Base-by-base conservation (phyloP, 2,888 invertebrate genomes). In the Imbricaverruca yamaguchii region DNA sequence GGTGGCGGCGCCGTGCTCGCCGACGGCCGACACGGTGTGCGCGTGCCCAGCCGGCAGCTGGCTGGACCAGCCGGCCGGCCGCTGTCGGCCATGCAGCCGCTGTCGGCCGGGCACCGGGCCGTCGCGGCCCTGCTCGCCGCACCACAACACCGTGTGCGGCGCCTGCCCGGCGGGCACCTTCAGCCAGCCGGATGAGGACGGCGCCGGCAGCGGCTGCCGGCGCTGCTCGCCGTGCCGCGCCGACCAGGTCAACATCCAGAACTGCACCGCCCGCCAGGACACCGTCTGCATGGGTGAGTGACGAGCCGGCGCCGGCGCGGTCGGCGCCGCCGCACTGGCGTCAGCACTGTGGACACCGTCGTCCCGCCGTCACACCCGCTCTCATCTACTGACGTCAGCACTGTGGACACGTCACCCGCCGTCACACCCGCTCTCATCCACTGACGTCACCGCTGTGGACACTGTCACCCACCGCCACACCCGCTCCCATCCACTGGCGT, bases 181-280 rank as follows among this genome's bases (percentile, higher is more conserved):
- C 74, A 74, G 74, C 55, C 74, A 74, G 8, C 21, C 18, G 53
- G 21, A 18, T 8, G 74, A 53, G 21, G 15, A 21, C 13, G 74
- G 53, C 74, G 74, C 39, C 74, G 74, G 18, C 53, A 18, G 74
- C 9, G 53, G 21, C 23, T 74, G 74, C 21, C 23, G 21, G 55
- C 18, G 74, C 18, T 74, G 74, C 74, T 74, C 74, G 15, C 21
- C 10, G 0, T 74, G 74, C 55, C 53, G 53, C 21, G 21, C 18
- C 74, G 74, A 74, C 74, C 74, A 74, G 74, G 74, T 74, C 21
- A 74, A 74, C 53, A 74, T 74, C 53, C 74, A 74, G 74, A 74
- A 74, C 74, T 74, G 74, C 74, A 74, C 74, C 11, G 39, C 39
- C 55, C 13, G 53, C 13, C 74, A 74, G 74, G 74, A 74, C 55